Evolutionary conservation across 2,113 vertebrate species (phyloP), one percentile per base, ranked within the genome.

Genomic region (Nipponia nippon): DNA sequence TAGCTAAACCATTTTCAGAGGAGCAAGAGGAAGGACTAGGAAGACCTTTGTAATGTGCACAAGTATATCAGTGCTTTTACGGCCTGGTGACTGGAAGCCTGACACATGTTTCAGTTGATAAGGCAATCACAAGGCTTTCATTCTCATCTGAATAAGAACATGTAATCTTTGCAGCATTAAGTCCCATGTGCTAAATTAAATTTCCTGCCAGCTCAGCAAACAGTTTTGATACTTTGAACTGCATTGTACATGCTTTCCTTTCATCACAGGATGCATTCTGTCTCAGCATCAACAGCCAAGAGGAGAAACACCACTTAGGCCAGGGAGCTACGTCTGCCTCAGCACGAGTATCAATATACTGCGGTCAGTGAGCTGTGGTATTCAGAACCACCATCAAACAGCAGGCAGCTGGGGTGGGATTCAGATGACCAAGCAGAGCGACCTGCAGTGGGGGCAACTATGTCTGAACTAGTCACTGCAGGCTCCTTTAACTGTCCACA

Each of bases 181-280:
- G 61, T 85, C 34, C 62, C 83, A 78, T 82, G 84, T 63, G 76
- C 70, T 95, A 97, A 96, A 96, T 93, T 95, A 95, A 78, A 97
- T 93, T 97, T 97, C 94, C 95, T 96, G 95, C 93, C 79, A 93
- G 87, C 87, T 92, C 95, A 96, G 94, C 94, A 89, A 92, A 91
- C 29, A 86, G 52, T 91, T 97, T 94, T 97, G 94, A 65, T 95
- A 93, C 87, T 91, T 94, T 96, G 97, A 96, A 95, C 93, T 97
- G 78, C 91, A 95, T 95, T 96, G 94, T 96, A 87, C 63, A 63
- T 56, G 73, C 50, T 91, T 92, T 85, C 89, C 96, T 94, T 97
- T 96, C 89, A 88, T 91, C 85, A 77, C 91, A 93, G 94, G 95
- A 94, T 91, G 66, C 73, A 58, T 91, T 97, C 50, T 94, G 17